Conservation (phyloP, 1,140 invertebrate species). For the Aphaenogaster floridana region DNA sequence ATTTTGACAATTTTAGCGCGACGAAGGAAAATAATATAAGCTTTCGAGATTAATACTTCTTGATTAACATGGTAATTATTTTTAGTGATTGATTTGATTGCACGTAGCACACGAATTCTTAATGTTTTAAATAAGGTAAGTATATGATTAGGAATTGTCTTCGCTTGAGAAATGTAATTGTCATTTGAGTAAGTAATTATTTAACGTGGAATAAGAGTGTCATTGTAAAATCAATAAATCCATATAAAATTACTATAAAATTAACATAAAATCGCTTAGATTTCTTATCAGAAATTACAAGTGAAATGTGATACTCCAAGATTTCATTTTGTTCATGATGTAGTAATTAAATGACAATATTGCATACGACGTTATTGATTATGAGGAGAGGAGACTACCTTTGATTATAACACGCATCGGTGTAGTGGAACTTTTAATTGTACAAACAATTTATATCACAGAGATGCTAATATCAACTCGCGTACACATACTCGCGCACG, state of each 20-base stretch:
- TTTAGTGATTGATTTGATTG: too few species aligned
- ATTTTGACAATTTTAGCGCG: slow-evolving; percentile 10
- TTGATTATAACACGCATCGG: background rate
- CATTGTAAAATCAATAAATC: background rate
- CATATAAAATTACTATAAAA: background rate
- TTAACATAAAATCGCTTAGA: background rate
- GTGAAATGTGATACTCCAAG: background rate
- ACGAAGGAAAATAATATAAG: background rate
- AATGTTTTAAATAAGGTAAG: slow-evolving; percentile 1
- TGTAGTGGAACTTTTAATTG: slow-evolving; percentile 54
- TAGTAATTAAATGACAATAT: slow-evolving; percentile 30
- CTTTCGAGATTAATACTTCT: background rate
- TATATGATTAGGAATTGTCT: background rate
- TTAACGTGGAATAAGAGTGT: background rate
- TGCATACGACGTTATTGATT: slow-evolving; percentile 27
- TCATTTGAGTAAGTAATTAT: background rate
- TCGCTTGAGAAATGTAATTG: background rate
- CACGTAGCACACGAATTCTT: background rate
- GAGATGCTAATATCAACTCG: slow-evolving; percentile 55
- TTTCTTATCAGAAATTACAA: background rate
- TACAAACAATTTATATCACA: slow-evolving; percentile 62
- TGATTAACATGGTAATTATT: background rate
- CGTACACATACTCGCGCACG: slow-evolving; percentile 34
- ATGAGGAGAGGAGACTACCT: slow-evolving; percentile 1
- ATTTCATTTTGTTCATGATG: background rate